Percentiles rank a stretch among this genome's conserved stretches.
phyloP scores from a whole-genome alignment of 2,797 vertebrate species.

The Melanotaenia nigrans region DNA sequence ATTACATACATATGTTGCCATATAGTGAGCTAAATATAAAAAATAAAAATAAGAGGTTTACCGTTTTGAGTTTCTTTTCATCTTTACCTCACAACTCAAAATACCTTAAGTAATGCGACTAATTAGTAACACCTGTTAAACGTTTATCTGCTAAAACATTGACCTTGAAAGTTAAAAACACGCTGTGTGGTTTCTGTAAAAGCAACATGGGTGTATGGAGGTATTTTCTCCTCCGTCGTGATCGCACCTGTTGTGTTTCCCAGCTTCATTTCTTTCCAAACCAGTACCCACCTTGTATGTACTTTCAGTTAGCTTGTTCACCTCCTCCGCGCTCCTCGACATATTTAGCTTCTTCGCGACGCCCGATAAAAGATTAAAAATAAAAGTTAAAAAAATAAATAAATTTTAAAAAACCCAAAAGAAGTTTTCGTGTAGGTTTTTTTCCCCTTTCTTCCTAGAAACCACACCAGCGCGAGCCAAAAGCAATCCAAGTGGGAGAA shows the following conservation, averaged over 20 bases:
- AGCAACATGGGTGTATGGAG: not conserved
- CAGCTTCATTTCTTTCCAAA: conserved; percentile 10
- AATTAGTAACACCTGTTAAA: conserved; percentile 23
- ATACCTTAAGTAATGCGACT: not conserved
- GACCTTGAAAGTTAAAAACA: not conserved
- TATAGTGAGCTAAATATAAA: not conserved
- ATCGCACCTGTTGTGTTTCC: conserved; percentile 64
- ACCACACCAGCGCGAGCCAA: not conserved
- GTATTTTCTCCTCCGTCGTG: not conserved
- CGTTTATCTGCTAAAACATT: not conserved
- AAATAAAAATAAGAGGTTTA: not conserved
- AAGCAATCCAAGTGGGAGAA: conserved; percentile 21
- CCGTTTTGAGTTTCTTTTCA: not conserved
- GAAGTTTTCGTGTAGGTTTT: not conserved
- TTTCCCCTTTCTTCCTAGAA: not conserved
- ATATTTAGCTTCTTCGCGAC: conserved; percentile 72
- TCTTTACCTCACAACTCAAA: not conserved
- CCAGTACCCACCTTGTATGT: conserved; percentile 89
- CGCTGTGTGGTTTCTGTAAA: not conserved
- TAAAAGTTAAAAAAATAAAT: not conserved
- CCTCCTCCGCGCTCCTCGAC: conserved; percentile 91
- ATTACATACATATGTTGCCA: not conserved
- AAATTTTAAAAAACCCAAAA: not conserved
- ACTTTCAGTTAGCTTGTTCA: conserved; percentile 92
- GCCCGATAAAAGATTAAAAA: conserved; percentile 8